These are phyloP conservation scores for Penaeus vannamei DNA, from an alignment of 1,140 invertebrate species.

Conservation along the genomic window DNA sequence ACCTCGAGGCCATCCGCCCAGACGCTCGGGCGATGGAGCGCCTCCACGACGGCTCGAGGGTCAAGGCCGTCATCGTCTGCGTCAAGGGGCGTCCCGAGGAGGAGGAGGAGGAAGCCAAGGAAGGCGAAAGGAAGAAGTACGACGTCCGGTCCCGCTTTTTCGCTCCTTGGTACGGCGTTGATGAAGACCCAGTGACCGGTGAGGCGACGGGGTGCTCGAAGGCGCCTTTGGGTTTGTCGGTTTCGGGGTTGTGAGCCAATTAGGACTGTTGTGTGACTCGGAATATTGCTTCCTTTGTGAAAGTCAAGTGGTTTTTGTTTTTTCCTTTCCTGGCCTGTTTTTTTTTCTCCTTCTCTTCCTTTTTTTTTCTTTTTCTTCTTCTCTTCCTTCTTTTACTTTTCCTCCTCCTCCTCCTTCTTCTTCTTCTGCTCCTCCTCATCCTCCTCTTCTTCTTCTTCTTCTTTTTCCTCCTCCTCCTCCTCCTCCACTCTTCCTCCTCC, in stretches of 20 bases:
- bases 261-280: no score
- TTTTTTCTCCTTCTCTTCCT: no score
- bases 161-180: conserved; percentile 76
- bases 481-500: not conserved
- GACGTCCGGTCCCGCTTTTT: conserved; percentile 77
- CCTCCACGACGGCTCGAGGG: conserved; percentile 51
- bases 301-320: no score
- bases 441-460: no score
- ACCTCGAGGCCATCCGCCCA: conserved; percentile 37
- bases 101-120: conserved; percentile 72
- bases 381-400: no score
- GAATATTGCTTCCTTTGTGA: no score
- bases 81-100: conserved; percentile 60
- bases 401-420: no score
- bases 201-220: not conserved
- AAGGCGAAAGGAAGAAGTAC: conserved; percentile 63
- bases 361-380: no score
- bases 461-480: no score
- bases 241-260: no score
- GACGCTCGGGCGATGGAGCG: conserved; percentile 32
- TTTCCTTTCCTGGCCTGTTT: no score
- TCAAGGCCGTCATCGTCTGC: conserved; percentile 68
- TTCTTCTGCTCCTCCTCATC: no score
- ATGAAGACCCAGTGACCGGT: conserved; percentile 77
- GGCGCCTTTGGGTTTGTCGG: not conserved